Percentiles rank a stretch among this genome's conserved stretches.
These are phyloP conservation scores for Dolichomitus sp. DNA, from an alignment of 2,888 invertebrate species.

Conservation along the genomic window DNA sequence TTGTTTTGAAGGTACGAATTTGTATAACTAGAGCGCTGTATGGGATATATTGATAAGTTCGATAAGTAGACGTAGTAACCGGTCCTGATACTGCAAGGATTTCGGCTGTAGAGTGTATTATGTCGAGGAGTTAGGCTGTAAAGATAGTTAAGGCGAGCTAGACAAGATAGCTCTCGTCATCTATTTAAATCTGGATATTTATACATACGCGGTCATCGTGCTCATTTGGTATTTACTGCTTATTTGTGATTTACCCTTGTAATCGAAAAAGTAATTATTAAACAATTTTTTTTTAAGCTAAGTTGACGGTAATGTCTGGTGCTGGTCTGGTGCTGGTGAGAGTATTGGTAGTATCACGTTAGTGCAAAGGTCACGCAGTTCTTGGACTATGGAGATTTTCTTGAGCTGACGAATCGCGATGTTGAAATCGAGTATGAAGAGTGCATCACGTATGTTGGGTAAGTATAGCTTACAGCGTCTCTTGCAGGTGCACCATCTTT, in stretches of 20 bases:
- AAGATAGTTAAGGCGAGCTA: neutral
- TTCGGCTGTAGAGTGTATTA: neutral
- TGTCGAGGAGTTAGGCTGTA: constrained; percentile 1
- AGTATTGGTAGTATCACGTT: neutral
- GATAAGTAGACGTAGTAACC: neutral
- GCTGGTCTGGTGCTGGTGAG: neutral
- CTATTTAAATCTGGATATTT: constrained; percentile 4
- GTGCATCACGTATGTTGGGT: neutral
- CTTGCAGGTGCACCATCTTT: neutral
- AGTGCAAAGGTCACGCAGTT: neutral
- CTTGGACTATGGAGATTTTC: constrained; percentile 2
- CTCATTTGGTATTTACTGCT: neutral
- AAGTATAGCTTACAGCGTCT: neutral
- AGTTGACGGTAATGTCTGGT: neutral
- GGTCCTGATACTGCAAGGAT: too few species aligned
- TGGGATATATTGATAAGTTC: neutral
- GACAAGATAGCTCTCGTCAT: constrained; percentile 1
- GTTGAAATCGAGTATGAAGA: neutral
- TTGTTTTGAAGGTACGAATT: neutral
- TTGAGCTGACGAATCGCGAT: neutral
- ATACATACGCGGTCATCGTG: neutral
- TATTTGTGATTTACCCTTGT: neutral
- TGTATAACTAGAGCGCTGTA: constrained; percentile 3
- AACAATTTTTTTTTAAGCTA: neutral
- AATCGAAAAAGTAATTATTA: neutral